Evolutionary conservation across 2,888 invertebrate species (phyloP), one percentile per base, ranked within the genome.

Genomic region (Fragum fragum): DNA sequence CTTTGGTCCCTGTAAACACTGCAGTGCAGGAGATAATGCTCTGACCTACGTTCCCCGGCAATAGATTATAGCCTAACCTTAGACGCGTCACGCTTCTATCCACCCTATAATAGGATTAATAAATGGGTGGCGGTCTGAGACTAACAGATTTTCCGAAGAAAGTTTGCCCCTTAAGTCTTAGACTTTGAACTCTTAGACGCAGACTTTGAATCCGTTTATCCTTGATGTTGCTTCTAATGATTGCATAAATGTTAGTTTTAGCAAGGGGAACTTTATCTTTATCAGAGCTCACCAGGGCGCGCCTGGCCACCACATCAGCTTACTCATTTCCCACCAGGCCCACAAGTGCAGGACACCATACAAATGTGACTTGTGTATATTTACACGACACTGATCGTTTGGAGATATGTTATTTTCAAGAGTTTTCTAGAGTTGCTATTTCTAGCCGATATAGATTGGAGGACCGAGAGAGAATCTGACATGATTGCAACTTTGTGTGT

Each of bases 341-440:
- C 21, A 73, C 47, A 73, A 61, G 59, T 6, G 73, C 73, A 26
- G 73, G 73, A 57, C 73, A 73, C 73, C 61, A 73, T 26, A 57
- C 73, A 28, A 42, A 23, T 1, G 42, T 61, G 47, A 61, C 61
- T 28, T 42, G 1, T 9, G 23, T 3, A 0, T 16, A 59, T 28
- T 16, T 1, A 11, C 21, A 9, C 26, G 42, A n/a, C 59, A 61
- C 23, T 61, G 21, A 52, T 73, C 23, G 61, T 73, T 36, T 28
- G 28, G 16, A 11, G 18, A 16, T 9, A 61, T 1, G 23, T 61
- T 73, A 16, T 73, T 47, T 28, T 36, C 36, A 18, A 73, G 5
- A 3, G 61, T 7, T 18, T 73, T 23, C 73, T 36, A 26, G 61
- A 61, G 1, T 36, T 39, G 21, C 73, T 73, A 47, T 42, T 42